phyloP scores from a whole-genome alignment of 2,113 vertebrate genomes.

The Meleagris gallopavo region DNA sequence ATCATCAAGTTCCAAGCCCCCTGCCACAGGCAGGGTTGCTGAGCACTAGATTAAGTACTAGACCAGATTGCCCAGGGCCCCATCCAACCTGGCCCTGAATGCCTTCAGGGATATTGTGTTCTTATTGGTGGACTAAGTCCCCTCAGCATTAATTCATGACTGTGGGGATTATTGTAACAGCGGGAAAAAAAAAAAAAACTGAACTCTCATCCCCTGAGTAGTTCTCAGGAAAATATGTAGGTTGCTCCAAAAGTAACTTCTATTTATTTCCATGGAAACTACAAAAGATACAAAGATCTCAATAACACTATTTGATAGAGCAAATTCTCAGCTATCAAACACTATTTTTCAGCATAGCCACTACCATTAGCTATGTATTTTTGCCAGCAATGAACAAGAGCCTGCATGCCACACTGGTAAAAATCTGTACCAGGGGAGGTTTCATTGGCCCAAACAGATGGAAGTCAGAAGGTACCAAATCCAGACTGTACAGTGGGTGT shows the following conservation, averaged over 20 bases:
- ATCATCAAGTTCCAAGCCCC: too few relatives aligned
- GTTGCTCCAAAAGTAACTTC: neutral
- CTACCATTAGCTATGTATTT: neutral
- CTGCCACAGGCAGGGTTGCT: too few relatives aligned
- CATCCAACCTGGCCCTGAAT: too few relatives aligned
- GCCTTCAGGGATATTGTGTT: neutral
- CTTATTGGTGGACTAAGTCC: neutral
- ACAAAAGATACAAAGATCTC: neutral
- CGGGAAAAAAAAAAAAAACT: constrained; percentile 36
- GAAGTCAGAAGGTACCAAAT: too few relatives aligned
- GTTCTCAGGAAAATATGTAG: neutral
- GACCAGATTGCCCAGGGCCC: too few relatives aligned
- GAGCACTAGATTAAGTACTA: too few relatives aligned
- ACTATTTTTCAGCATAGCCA: neutral
- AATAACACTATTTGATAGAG: neutral
- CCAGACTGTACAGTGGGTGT: too few relatives aligned
- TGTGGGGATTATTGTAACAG: neutral
- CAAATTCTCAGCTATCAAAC: neutral
- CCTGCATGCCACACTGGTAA: neutral
- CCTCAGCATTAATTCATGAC: constrained; percentile 1
- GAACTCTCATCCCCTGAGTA: constrained; percentile 23
- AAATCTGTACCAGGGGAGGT: neutral
- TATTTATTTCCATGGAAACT: neutral
- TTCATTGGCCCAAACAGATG: neutral
- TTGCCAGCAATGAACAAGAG: neutral